Evolutionary conservation across 2,888 invertebrate species (phyloP).

Genomic region (Baccha elongata): DNA sequence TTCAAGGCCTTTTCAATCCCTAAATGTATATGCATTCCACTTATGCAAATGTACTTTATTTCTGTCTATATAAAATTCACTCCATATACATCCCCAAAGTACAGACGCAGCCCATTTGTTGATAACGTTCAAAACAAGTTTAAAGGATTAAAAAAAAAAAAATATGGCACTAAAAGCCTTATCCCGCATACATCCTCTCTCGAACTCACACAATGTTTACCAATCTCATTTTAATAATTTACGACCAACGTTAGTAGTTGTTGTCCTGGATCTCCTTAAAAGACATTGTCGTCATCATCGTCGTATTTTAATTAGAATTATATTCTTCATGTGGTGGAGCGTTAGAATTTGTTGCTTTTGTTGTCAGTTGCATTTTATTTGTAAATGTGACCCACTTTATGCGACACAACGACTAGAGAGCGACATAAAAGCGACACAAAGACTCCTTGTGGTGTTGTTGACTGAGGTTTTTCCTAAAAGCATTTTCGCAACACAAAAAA

Average conservation of each 20-base stretch:
- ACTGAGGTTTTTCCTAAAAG: conserved; percentile 25
- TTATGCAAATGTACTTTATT: conserved; percentile 41
- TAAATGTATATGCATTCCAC: conserved; percentile 43
- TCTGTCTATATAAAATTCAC: conserved; percentile 47
- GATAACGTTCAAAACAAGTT: conserved; percentile 21
- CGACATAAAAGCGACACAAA: conserved; percentile 26
- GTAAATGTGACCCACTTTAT: conserved; percentile 43
- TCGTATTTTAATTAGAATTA: conserved; percentile 62
- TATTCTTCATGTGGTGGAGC: conserved; percentile 37
- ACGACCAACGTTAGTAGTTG: conserved; percentile 12
- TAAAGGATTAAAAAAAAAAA: background rate
- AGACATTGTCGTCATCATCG: conserved; percentile 30
- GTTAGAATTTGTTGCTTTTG: conserved; percentile 38
- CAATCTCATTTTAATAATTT: conserved; percentile 15
- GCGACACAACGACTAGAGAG: conserved; percentile 3
- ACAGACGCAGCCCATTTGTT: conserved; percentile 28
- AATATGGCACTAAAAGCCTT: conserved; percentile 21
- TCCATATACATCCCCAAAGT: conserved; percentile 12
- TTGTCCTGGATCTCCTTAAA: conserved; percentile 17
- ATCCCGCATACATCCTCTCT: background rate
- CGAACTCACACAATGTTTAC: conserved; percentile 4
- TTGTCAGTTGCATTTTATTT: conserved; percentile 40
- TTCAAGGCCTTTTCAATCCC: conserved; percentile 17
- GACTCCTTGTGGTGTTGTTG: conserved; percentile 34
- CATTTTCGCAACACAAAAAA: conserved; percentile 6